Conservation (phyloP, 1,140 invertebrate genomes). For the Hyles euphorbiae region DNA sequence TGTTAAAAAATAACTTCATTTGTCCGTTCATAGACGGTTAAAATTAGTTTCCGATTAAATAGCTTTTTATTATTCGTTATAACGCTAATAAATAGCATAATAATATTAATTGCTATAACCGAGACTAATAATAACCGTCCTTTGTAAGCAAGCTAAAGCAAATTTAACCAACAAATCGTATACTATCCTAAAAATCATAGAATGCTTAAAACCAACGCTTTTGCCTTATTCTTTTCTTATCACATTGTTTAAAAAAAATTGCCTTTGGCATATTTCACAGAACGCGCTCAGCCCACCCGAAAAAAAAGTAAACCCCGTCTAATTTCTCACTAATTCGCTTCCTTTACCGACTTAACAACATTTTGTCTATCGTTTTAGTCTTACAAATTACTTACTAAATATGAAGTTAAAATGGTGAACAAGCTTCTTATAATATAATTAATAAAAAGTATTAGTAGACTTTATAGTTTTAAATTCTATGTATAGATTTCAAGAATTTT, state of each 20-base stretch:
- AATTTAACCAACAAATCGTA: conserved; percentile 11
- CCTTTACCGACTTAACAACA: conserved; percentile 32
- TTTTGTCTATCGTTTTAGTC: conserved; percentile 41
- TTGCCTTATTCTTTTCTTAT: conserved; percentile 45
- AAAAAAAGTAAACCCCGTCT: conserved; percentile 33
- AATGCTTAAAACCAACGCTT: conserved; percentile 38
- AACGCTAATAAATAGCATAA: no score
- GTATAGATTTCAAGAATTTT: conserved; percentile 69
- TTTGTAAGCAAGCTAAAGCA: conserved; percentile 30
- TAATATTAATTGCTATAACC: no score
- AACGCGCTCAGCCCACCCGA: conserved; percentile 32
- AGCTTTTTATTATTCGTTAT: no score
- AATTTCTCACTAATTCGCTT: conserved; percentile 46
- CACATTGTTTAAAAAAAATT: conserved; percentile 53
- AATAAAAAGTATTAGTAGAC: conserved; percentile 74
- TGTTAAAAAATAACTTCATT: conserved; percentile 21
- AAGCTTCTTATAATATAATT: conserved; percentile 69
- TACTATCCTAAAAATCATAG: conserved; percentile 25
- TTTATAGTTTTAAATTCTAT: conserved; percentile 73
- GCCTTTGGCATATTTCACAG: conserved; percentile 52
- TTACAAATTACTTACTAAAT: conserved; percentile 64
- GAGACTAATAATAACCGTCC: no score
- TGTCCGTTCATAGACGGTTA: not conserved
- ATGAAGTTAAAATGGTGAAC: conserved; percentile 75
- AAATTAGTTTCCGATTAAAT: no score